Evolutionary conservation across 2,113 vertebrate species (phyloP).

Genomic region (Dipodomys spectabilis): DNA sequence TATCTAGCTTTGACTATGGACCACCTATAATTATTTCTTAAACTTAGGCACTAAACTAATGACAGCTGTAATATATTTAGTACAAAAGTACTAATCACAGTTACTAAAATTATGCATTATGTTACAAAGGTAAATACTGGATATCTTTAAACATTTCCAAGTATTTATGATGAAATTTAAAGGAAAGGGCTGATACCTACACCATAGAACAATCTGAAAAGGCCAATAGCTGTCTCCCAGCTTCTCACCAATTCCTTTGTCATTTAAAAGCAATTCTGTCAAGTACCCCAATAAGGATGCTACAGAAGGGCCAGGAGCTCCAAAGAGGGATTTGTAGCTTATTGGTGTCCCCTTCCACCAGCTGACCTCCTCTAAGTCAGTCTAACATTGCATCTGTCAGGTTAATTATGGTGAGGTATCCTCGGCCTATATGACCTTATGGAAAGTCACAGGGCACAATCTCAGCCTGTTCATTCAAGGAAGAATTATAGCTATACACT

Average conservation of each 20-base stretch:
- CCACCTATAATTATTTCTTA: too few species aligned
- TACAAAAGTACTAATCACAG: neutral
- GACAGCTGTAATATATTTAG: neutral
- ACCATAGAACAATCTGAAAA: neutral
- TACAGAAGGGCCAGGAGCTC: conserved; percentile 28
- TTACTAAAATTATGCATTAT: neutral
- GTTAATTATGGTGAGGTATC: conserved; percentile 29
- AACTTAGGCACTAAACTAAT: neutral
- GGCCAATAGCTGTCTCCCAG: conserved; percentile 12
- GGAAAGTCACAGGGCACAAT: neutral
- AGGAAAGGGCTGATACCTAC: neutral
- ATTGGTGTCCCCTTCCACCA: neutral
- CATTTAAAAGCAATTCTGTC: conserved; percentile 73
- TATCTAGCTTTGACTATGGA: too few species aligned
- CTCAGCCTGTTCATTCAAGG: conserved; percentile 25
- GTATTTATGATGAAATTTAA: neutral
- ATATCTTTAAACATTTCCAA: neutral
- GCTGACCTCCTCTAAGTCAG: conserved; percentile 53
- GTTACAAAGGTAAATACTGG: neutral
- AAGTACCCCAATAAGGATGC: conserved; percentile 61
- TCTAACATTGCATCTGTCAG: neutral
- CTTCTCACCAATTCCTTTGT: neutral
- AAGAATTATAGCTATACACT: neutral
- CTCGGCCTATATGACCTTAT: neutral
- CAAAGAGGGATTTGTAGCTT: conserved; percentile 46